Evolutionary conservation across 2,888 invertebrate species (phyloP).

Genomic region (Parnassius mnemosyne): DNA sequence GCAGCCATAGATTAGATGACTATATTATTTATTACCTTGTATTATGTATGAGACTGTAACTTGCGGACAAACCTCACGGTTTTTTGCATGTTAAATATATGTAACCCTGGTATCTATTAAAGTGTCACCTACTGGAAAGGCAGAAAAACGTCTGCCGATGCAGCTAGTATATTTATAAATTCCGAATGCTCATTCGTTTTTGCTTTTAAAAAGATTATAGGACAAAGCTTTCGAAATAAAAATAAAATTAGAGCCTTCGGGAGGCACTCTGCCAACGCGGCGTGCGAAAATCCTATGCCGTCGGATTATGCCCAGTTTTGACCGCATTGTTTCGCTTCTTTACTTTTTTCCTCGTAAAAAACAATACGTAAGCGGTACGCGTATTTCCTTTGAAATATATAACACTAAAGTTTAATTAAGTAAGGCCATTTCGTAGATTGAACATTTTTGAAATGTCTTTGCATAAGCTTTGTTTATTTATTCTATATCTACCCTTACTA

Average conservation of each 20-base stretch:
- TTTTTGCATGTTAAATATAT: too few relatives aligned
- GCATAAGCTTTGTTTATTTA: too few relatives aligned
- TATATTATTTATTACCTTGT: too few relatives aligned
- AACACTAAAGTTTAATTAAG: not conserved
- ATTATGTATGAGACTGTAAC: too few relatives aligned
- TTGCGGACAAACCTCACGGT: too few relatives aligned
- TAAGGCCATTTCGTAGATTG: not conserved
- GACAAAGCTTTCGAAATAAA: constrained; percentile 18
- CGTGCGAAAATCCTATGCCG: constrained; percentile 31
- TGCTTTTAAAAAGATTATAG: constrained; percentile 20
- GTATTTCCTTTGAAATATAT: constrained; percentile 1
- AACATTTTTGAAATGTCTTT: not conserved
- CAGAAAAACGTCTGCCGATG: too few relatives aligned
- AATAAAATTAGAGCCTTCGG: constrained; percentile 14
- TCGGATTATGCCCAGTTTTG: constrained; percentile 29
- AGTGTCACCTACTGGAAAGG: too few relatives aligned
- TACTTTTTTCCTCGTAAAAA: not conserved
- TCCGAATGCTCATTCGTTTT: constrained; percentile 3
- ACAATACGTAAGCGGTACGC: not conserved
- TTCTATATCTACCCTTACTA: too few relatives aligned
- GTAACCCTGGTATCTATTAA: too few relatives aligned
- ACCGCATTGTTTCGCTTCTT: constrained; percentile 16
- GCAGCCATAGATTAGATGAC: too few relatives aligned
- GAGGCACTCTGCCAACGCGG: constrained; percentile 20
- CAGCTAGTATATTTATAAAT: not conserved